A percentile compares a stretch with the other conserved stretches of the same genome.
These are phyloP conservation scores for Andrena trimmerana DNA, from an alignment of 2,888 invertebrate species.

Conservation along the genomic window DNA sequence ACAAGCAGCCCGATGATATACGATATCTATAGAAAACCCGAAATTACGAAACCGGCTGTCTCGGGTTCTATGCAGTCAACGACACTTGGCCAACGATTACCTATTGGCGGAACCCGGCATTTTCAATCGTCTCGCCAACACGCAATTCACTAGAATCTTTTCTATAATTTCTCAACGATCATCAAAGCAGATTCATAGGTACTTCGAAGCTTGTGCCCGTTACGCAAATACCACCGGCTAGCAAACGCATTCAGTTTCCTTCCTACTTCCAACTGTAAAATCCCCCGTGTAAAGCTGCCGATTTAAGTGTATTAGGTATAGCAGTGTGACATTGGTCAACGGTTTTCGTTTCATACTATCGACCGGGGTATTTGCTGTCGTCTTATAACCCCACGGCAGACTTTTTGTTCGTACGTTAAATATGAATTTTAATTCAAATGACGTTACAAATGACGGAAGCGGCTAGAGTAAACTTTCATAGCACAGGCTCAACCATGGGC, in stretches of 20 bases:
- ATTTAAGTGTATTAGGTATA: constrained; percentile 31
- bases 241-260: constrained; percentile 12
- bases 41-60: neutral
- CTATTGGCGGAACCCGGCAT: neutral
- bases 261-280: constrained; percentile 7
- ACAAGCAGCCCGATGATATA: neutral
- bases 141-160: too few species aligned
- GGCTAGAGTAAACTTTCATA: neutral
- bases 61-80: constrained; percentile 8
- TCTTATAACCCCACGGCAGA: neutral
- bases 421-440: neutral
- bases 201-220: neutral
- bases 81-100: neutral
- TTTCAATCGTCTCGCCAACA: neutral
- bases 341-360: constrained; percentile 43
- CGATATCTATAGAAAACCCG: neutral
- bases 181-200: constrained; percentile 1
- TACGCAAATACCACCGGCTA: constrained; percentile 7
- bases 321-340: constrained; percentile 25
- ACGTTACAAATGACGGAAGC: neutral
- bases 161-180: neutral
- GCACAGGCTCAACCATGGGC: neutral
- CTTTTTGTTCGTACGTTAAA: constrained; percentile 7
- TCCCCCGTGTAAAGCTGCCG: constrained; percentile 10
- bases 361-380: constrained; percentile 35